A percentile compares a stretch with the other conserved stretches of the same genome.
phyloP scores from a whole-genome alignment of 2,888 invertebrate species.

The Carterocephalus palaemon region DNA sequence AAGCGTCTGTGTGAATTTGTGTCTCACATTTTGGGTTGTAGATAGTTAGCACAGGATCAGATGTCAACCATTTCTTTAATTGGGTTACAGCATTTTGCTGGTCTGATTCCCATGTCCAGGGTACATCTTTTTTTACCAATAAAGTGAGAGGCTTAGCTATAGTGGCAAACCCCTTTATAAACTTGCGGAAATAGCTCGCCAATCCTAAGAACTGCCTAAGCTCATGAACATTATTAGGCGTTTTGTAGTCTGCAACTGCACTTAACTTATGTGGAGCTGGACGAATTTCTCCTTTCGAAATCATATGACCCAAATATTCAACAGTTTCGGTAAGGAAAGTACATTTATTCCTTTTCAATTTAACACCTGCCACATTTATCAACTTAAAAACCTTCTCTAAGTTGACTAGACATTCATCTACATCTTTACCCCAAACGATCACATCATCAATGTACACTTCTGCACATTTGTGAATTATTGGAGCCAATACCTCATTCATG shows the following conservation, averaged over 20 bases:
- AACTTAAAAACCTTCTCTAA: slow-evolving; percentile 13
- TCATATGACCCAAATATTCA: no score
- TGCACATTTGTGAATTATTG: slow-evolving; percentile 23
- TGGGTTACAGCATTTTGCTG: slow-evolving; percentile 8
- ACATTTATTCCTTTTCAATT: no score
- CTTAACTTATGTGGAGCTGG: no score
- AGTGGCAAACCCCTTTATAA: slow-evolving; percentile 25
- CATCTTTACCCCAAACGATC: slow-evolving; percentile 21
- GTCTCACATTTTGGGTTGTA: slow-evolving; percentile 32
- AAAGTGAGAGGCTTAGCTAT: slow-evolving; percentile 24
- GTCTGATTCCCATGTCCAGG: slow-evolving; percentile 29
- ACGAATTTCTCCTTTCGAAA: no score
- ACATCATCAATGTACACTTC: slow-evolving; percentile 29
- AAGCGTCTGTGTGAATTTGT: slow-evolving; percentile 44
- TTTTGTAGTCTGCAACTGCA: no score
- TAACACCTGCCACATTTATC: no score
- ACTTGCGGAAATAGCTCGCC: slow-evolving; percentile 27
- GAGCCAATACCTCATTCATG: slow-evolving; percentile 24
- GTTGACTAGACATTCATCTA: slow-evolving; percentile 10
- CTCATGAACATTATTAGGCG: slow-evolving; percentile 25
- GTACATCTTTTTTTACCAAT: slow-evolving; percentile 23
- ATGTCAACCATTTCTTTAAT: slow-evolving; percentile 4
- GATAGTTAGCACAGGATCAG: slow-evolving; percentile 30
- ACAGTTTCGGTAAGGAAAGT: no score
- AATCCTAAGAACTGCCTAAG: slow-evolving; percentile 30